These are phyloP conservation scores for Frankliniella fusca DNA, from an alignment of 2,888 invertebrate genomes.

Conservation along the genomic window DNA sequence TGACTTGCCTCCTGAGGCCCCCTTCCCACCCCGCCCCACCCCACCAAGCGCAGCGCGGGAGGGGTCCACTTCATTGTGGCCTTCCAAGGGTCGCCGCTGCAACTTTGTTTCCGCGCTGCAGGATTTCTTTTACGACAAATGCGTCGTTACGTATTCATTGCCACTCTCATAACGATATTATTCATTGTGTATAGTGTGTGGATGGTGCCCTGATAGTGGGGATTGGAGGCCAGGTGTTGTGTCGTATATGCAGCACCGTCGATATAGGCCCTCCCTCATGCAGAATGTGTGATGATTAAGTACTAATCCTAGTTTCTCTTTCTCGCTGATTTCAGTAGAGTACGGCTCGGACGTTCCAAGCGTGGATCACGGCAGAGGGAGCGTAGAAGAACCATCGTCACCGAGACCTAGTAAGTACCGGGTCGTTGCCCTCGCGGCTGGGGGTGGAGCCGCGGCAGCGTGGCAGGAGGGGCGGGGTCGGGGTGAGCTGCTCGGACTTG, in stretches of 20 bases:
- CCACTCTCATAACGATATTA: neutral
- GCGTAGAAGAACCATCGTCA: neutral
- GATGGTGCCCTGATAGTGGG: neutral
- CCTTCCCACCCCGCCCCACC: no score
- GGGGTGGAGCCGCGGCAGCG: no score
- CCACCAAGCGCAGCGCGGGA: no score
- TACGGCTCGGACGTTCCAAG: neutral
- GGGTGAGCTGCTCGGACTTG: no score
- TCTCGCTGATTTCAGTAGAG: neutral
- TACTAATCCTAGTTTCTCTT: neutral
- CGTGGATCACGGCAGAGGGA: neutral
- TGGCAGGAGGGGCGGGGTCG: no score
- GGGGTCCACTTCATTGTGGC: no score
- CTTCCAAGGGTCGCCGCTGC: neutral
- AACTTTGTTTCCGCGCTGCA: slow-evolving; percentile 13
- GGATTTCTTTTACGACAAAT: neutral
- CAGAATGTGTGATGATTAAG: no score
- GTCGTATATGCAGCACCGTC: no score
- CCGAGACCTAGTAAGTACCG: slow-evolving; percentile 16
- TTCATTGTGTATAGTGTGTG: neutral
- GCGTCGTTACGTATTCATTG: slow-evolving; percentile 19
- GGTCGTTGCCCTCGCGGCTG: no score
- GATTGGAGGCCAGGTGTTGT: no score
- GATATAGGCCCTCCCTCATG: no score
- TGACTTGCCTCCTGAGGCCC: no score